Evolutionary conservation across 2,888 invertebrate genomes (phyloP).

Genomic region (Mayetiola destructor): DNA sequence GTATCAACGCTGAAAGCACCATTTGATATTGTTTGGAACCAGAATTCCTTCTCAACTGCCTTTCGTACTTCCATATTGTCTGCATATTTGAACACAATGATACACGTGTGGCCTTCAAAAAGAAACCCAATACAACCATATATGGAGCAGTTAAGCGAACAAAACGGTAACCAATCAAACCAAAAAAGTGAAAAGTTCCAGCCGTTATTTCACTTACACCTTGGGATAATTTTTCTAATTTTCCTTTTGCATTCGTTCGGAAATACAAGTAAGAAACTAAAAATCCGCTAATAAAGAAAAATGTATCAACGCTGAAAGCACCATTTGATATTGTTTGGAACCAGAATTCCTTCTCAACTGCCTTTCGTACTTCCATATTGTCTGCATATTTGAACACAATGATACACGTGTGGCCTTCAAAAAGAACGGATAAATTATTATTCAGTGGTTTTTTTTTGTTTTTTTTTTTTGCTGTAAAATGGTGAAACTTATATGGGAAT

Average conservation of each 20-base stretch:
- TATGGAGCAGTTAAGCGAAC: conserved; percentile 68
- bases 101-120: conserved; percentile 51
- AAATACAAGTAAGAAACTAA: conserved; percentile 76
- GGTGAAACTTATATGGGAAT: too few species aligned
- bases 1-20: conserved; percentile 71
- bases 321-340: conserved; percentile 69
- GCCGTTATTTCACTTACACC: conserved; percentile 47
- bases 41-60: conserved; percentile 59
- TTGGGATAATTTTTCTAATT: conserved; percentile 49
- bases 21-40: conserved; percentile 65
- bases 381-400: conserved; percentile 63
- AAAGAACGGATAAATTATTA: neutral
- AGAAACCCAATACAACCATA: conserved; percentile 62
- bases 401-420: neutral
- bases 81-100: conserved; percentile 68
- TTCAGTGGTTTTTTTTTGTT: too few species aligned
- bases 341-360: conserved; percentile 61
- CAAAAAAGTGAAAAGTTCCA: conserved; percentile 55
- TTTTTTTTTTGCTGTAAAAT: too few species aligned
- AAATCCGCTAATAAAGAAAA: conserved; percentile 72
- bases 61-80: conserved; percentile 63
- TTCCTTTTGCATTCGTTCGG: conserved; percentile 59
- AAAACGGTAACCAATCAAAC: conserved; percentile 61
- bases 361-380: conserved; percentile 56
- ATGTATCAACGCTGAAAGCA: conserved; percentile 67